Percentiles rank a stretch among this genome's conserved stretches.
These are phyloP conservation scores for Conops quadrifasciatus DNA, from an alignment of 2,888 invertebrate species.

Conservation along the genomic window DNA sequence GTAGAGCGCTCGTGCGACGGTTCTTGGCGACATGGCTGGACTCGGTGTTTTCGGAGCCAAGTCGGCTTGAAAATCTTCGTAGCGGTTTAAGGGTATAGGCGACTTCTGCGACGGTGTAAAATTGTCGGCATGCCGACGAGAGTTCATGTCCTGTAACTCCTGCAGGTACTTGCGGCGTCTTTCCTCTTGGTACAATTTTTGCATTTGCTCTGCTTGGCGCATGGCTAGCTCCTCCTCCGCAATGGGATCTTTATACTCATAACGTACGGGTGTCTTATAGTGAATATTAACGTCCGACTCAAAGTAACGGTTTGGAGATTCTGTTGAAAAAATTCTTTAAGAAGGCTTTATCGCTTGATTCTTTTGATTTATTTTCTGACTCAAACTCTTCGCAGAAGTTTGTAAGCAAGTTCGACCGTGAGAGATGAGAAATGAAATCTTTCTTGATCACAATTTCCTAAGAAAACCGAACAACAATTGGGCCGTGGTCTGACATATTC, in stretches of 20 bases:
- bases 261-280: conserved; percentile 87
- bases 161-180: conserved; percentile 89
- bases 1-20: conserved; percentile 87
- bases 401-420: background rate
- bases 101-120: conserved; percentile 93
- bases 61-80: conserved; percentile 85
- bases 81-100: conserved; percentile 89
- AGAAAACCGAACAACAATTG: no score
- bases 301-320: conserved; percentile 88
- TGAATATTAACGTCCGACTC: conserved; percentile 95
- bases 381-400: background rate
- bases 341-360: background rate
- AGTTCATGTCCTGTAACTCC: conserved; percentile 94
- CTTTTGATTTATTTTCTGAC: no score
- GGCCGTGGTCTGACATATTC: no score
- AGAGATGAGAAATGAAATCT: background rate
- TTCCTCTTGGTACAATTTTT: conserved; percentile 88
- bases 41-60: conserved; percentile 66
- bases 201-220: conserved; percentile 91
- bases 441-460: background rate
- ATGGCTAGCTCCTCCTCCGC: conserved; percentile 89
- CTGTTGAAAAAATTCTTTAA: conserved; percentile 64
- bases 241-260: conserved; percentile 84
- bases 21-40: conserved; percentile 66
- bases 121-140: conserved; percentile 91